Base-by-base conservation (phyloP, 2,113 vertebrate species). In the Bolborhynchus lineola region DNA sequence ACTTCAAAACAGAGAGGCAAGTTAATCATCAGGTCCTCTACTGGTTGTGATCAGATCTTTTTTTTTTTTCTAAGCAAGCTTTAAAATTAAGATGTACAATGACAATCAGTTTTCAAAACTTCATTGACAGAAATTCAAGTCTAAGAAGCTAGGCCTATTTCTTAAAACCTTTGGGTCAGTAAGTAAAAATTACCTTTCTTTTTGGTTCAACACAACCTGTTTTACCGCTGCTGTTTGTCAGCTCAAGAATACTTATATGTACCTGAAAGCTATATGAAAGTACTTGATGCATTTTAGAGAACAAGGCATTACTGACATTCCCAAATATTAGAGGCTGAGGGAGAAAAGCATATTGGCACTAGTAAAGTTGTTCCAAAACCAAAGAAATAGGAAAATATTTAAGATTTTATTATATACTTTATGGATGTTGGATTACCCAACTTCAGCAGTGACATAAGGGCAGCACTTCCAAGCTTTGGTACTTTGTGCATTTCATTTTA, bases 191-290 rank as follows among this genome's bases (percentile, higher is more conserved):
- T 20, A 19, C 39, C 9, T 24, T 95, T 87, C 63, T 23, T 84
- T 94, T 69, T 5, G 11, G 85, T 69, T 91, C 86, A 86, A 77
- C 70, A 64, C 29, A 71, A 20, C 16, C 10, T 46, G 16, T 41
- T 93, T 92, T 64, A 93, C 53, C 90, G 74, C 47, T 63, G 82
- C 16, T 74, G 74, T 93, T 97, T 59, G 33, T 86, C 87, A 95
- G 80, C 41, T 90, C 81, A 57, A 94, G 82, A 50, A 31, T 21
- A 69, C 25, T 88, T 97, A 92, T 59, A 88, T 44, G 67, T 86
- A 85, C 41, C 7, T 2, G 53, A 88, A 70, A 71, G 23, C 72
- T 89, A 50, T 60, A 89, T 70, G 65, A 59, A 80, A 85, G 63
- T 39, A 19, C 21, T 59, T 64, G 60, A 42, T 46, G 76, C 49